Base-by-base conservation (phyloP, 1,140 invertebrate genomes). In the Conus betulinus region DNA sequence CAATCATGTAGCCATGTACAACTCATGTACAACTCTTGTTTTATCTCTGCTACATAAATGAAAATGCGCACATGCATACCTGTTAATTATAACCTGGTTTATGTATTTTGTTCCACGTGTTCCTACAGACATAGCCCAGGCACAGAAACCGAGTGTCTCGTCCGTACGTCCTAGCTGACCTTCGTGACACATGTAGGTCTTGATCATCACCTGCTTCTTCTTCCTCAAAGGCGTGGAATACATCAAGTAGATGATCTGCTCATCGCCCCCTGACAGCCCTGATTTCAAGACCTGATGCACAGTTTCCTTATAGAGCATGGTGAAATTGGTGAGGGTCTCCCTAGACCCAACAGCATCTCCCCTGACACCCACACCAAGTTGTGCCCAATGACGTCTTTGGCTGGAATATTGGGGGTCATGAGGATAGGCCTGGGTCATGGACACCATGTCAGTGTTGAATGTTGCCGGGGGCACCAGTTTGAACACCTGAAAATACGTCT, bases 311-410 rank as follows among this genome's bases (percentile, higher is more conserved):
- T 91, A 91, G 23, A 88, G 82, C 53, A 78, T 39, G 15, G 88
- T 89, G 71, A 91, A 90, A 23, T 88, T 89, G 60, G 86, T 60
- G 83, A 91, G 20, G 20, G 71, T 81, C 53, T 93, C 88, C 90
- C 87, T 74, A 84, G 84, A 5, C 91, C 92, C 0, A 93, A 87
- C 85, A 92, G 82, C 52, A 92, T 88, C 2, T 90, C 91, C 25
- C 93, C 93, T 23, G 92, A 92, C 8, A 94, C 90, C 92, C 93
- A 94, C 1, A 93, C 91, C 13, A 78, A 5, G 85, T 93, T 92
- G 17, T 88, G 57, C 20, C 20, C 85, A 6, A 94, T 89, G 4
- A 94, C 91, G 13, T 88, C 74, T 25, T 88, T 87, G 6, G 88
- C 86, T 5, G 79, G 60, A 51, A 92, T 23, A 39, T 87, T 74